Percentiles rank a stretch among this genome's conserved stretches.
phyloP scores from a whole-genome alignment of 2,888 invertebrate genomes.

The Taphrorychus bicolor region DNA sequence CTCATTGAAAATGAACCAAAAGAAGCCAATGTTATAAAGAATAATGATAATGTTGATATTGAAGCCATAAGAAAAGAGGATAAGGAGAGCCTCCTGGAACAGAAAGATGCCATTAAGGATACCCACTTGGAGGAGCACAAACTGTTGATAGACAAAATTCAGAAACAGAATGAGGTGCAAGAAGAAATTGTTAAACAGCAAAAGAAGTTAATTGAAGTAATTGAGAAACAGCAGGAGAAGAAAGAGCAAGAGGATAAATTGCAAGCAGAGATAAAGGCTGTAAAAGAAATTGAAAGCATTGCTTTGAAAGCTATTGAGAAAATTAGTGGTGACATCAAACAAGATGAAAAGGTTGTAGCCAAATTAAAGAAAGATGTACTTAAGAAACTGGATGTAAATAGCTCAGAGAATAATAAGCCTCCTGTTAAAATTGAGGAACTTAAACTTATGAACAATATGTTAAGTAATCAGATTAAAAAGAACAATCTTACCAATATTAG shows the following conservation, averaged over 20 bases:
- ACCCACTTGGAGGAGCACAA: slow-evolving; percentile 54
- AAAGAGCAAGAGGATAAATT: slow-evolving; percentile 51
- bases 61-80: slow-evolving; percentile 60
- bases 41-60: slow-evolving; percentile 60
- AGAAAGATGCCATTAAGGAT: slow-evolving; percentile 49
- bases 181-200: slow-evolving; percentile 73
- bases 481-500: slow-evolving; percentile 18
- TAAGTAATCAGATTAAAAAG: slow-evolving; percentile 23
- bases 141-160: slow-evolving; percentile 68
- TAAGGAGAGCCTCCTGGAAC: slow-evolving; percentile 57
- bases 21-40: not conserved
- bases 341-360: slow-evolving; percentile 43
- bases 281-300: slow-evolving; percentile 55
- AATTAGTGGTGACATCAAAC: slow-evolving; percentile 47
- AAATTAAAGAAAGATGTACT: slow-evolving; percentile 38
- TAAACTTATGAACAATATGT: slow-evolving; percentile 23
- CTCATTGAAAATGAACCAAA: not conserved
- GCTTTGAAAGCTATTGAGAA: slow-evolving; percentile 56
- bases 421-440: slow-evolving; percentile 18
- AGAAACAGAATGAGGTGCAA: slow-evolving; percentile 73
- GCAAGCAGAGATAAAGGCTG: slow-evolving; percentile 54
- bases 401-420: not conserved
- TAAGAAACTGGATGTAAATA: slow-evolving; percentile 21
- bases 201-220: slow-evolving; percentile 56
- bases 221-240: slow-evolving; percentile 47